A percentile compares a stretch with the other conserved stretches of the same genome.
Evolutionary conservation across 1,140 invertebrate genomes (phyloP).

Genomic region (Tigriopus japonicus): DNA sequence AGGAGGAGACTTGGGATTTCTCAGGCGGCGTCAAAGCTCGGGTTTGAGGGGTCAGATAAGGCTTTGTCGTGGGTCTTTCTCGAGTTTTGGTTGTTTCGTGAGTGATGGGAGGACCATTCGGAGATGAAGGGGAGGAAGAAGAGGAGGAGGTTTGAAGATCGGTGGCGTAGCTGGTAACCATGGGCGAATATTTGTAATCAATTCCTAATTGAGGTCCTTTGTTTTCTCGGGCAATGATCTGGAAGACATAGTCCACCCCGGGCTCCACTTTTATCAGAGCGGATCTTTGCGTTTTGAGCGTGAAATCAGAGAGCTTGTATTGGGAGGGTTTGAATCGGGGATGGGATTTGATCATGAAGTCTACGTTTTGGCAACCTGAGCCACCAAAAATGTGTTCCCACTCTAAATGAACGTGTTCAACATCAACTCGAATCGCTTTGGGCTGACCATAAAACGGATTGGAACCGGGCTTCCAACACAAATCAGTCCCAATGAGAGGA

Average conservation of each 20-base stretch:
- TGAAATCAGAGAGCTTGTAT: slow-evolving; percentile 12
- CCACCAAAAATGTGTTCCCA: not conserved
- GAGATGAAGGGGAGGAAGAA: too few relatives aligned
- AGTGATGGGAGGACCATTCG: too few relatives aligned
- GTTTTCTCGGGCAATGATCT: slow-evolving; percentile 9
- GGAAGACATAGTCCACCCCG: slow-evolving; percentile 4
- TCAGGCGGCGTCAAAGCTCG: too few relatives aligned
- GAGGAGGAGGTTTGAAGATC: too few relatives aligned
- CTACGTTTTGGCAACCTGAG: slow-evolving; percentile 1
- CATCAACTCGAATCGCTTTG: not conserved
- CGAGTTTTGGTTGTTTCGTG: too few relatives aligned
- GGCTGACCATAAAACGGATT: slow-evolving; percentile 6
- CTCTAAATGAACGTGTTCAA: not conserved
- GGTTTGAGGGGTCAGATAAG: too few relatives aligned
- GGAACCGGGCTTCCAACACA: slow-evolving; percentile 3
- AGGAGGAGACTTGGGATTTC: too few relatives aligned
- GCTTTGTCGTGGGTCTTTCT: too few relatives aligned
- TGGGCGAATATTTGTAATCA: slow-evolving; percentile 6
- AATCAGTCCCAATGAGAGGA: not conserved
- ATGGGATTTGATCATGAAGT: slow-evolving; percentile 11
- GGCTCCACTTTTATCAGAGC: not conserved
- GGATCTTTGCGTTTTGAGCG: not conserved
- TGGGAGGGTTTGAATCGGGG: not conserved
- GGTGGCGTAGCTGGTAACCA: not conserved
- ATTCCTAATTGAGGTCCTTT: not conserved